Evolutionary conservation across 2,888 invertebrate species (phyloP).

Genomic region (Glyphotaelius pellucidus): DNA sequence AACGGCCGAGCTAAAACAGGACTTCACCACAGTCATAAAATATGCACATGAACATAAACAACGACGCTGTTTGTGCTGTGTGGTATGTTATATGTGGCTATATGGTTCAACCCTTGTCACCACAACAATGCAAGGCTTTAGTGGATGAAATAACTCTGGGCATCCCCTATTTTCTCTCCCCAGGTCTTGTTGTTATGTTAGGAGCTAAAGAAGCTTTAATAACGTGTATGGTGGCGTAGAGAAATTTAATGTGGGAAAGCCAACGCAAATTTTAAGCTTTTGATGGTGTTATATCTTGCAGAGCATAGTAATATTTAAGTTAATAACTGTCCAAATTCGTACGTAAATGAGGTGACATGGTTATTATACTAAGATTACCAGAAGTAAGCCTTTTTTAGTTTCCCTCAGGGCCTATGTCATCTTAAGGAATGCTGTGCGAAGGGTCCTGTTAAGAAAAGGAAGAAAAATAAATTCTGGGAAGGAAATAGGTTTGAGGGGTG

Average conservation of each 20-base stretch:
- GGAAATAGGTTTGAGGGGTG: too few relatives aligned
- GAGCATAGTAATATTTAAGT: too few relatives aligned
- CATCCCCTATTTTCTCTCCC: neutral
- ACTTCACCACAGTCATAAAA: neutral
- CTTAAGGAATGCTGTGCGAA: too few relatives aligned
- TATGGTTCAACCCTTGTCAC: neutral
- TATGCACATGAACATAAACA: neutral
- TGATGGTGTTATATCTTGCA: neutral
- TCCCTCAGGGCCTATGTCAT: too few relatives aligned
- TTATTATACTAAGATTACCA: too few relatives aligned
- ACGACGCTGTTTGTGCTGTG: neutral
- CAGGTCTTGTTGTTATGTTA: neutral
- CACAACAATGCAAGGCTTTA: neutral
- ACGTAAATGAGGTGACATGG: too few relatives aligned
- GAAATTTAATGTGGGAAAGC: neutral
- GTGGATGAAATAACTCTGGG: neutral
- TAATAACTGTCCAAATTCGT: too few relatives aligned
- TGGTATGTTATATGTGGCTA: neutral
- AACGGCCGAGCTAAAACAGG: too few relatives aligned
- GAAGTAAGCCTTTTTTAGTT: too few relatives aligned
- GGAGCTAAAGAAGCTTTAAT: neutral
- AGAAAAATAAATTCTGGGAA: too few relatives aligned
- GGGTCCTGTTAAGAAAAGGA: too few relatives aligned
- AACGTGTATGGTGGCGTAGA: neutral
- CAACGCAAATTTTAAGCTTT: neutral